These are phyloP conservation scores for Chlamydotis undulata DNA, from an alignment of 2,113 vertebrate species.

Conservation along the genomic window DNA sequence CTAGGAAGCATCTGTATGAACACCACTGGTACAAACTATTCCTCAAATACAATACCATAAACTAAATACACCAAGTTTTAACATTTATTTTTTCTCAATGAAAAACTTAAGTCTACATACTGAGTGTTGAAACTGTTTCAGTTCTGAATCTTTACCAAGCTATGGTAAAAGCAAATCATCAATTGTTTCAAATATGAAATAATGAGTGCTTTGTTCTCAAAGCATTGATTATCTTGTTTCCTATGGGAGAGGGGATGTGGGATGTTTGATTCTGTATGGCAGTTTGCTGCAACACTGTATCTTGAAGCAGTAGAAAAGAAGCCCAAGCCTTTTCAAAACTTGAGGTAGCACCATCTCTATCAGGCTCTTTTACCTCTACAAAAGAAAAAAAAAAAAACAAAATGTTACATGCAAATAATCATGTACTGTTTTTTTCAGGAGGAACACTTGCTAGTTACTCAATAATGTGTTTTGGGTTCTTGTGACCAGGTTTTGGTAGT, in stretches of 20 bases:
- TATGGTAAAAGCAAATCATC: neutral
- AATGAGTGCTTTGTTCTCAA: neutral
- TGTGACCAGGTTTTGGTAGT: neutral
- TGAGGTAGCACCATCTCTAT: neutral
- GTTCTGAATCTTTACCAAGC: neutral
- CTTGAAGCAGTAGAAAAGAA: neutral
- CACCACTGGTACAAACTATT: neutral
- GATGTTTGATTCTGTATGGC: neutral
- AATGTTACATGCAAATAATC: neutral
- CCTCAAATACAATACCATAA: neutral
- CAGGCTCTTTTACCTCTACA: neutral
- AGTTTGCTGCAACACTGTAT: neutral
- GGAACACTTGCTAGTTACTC: neutral
- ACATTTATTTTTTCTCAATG: neutral
- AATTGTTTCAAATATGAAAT: neutral
- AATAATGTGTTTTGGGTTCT: neutral
- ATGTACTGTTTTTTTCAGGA: neutral
- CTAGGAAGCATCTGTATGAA: neutral
- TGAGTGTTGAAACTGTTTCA: neutral
- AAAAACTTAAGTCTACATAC: rapidly evolving
- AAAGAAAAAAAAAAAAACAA: no score
- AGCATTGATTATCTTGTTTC: neutral
- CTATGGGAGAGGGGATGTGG: no score
- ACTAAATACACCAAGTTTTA: neutral
- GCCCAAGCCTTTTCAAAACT: neutral